Evolutionary conservation across 2,888 invertebrate species (phyloP).

Genomic region (Meghimatium bilineatum): DNA sequence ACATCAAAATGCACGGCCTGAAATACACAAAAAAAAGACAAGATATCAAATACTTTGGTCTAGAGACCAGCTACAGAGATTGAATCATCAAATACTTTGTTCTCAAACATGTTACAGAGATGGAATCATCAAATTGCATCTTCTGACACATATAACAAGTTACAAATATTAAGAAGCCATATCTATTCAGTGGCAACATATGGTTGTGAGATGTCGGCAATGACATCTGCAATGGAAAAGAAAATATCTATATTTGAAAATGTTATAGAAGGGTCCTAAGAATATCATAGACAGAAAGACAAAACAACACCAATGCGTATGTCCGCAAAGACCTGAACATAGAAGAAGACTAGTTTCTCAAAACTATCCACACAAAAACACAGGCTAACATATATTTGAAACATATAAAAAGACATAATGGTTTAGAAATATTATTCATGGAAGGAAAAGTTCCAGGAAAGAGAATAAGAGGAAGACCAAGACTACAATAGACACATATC

Average conservation of each 20-base stretch:
- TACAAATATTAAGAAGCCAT: neutral
- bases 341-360: too few species aligned
- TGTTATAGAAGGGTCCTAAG: neutral
- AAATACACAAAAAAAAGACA: slow-evolving; percentile 71
- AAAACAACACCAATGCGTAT: neutral
- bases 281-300: neutral
- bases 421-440: too few species aligned
- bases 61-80: slow-evolving; percentile 79
- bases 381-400: too few species aligned
- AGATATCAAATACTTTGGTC: neutral
- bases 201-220: too few species aligned
- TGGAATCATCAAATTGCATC: neutral
- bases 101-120: slow-evolving; percentile 79
- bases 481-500: too few species aligned
- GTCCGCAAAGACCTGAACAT: too few species aligned
- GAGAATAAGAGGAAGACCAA: too few species aligned
- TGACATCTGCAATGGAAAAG: too few species aligned
- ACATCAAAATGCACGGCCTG: slow-evolving; percentile 94
- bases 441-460: too few species aligned
- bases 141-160: neutral
- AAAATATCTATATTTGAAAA: neutral
- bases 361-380: too few species aligned
- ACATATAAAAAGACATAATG: too few species aligned
- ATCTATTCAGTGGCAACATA: too few species aligned
- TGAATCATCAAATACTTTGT: slow-evolving; percentile 97